Percentiles rank a stretch among this genome's conserved stretches.
These are phyloP conservation scores for Drosophila pseudoobscura DNA, from an alignment of 1,140 invertebrate species.

Conservation along the genomic window DNA sequence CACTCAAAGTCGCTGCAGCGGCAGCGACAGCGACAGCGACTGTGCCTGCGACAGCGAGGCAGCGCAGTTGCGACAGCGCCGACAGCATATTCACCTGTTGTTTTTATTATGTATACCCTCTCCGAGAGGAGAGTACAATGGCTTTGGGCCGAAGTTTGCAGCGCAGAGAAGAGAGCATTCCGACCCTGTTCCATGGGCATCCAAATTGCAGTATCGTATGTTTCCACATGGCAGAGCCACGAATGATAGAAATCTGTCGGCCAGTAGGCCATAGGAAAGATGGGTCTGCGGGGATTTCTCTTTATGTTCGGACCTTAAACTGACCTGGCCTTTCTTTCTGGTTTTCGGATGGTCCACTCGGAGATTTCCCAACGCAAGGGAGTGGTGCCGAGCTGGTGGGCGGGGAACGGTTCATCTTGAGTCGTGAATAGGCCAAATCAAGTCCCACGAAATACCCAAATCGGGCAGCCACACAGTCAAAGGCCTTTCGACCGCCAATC, in stretches of 20 bases:
- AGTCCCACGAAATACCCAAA: conserved; percentile 18
- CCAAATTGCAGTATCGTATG: no score
- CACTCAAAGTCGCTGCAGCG: conserved; percentile 21
- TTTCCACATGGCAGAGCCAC: no score
- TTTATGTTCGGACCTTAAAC: no score
- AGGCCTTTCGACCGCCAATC: conserved; percentile 12
- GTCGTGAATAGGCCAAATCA: neutral
- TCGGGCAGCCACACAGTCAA: conserved; percentile 4
- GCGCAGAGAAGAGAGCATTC: no score
- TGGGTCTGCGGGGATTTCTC: no score
- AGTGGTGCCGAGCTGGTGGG: conserved; percentile 14
- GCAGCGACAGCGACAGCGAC: neutral
- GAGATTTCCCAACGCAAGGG: conserved; percentile 34
- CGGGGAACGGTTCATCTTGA: conserved; percentile 29
- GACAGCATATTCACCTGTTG: conserved; percentile 61
- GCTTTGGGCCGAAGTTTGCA: no score
- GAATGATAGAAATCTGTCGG: no score
- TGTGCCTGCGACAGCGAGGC: conserved; percentile 7
- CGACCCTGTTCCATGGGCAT: no score
- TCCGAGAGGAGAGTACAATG: neutral
- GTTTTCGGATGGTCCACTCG: conserved; percentile 1
- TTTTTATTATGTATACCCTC: conserved; percentile 28
- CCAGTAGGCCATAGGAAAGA: no score
- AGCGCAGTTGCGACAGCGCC: conserved; percentile 54
- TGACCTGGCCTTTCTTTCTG: neutral